Base-by-base conservation (phyloP, 2,888 invertebrate species). In the Leucoptera coffeella region DNA sequence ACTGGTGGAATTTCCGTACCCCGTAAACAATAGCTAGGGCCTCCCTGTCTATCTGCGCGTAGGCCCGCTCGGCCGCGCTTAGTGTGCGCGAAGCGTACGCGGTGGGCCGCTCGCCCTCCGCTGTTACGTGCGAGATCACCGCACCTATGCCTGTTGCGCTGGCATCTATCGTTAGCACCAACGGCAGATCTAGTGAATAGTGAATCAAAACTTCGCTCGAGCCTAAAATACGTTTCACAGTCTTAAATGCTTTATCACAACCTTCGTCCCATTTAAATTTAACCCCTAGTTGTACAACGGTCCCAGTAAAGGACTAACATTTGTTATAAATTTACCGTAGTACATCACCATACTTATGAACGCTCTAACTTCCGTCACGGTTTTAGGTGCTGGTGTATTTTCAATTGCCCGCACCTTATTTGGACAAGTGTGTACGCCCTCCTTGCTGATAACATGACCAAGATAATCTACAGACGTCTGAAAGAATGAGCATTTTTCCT, bases 111-210 rank as follows among this genome's bases (percentile, higher is more conserved):
- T 27, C 21, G 12, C 12, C 17, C 12, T n/a, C 25, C 7, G 4
- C 21, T 10, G 6, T 6, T 7, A 14, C 14, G 14, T 27, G 15
- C 15, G 27, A 14, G 14, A 27, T 10, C 27, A 27, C 27, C 9
- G 22, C 22, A 11, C 13, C 20, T 12, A 27, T 17, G 7, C 27
- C 27, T 12, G 12, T n/a, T 14, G 17, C 14, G n/a, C 17, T 19
- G 9, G 32, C 32, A 26, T 41, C 41, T 12, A 37, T 36, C 2
- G 37, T 40, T 15, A 41, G 10, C 0, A 38, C 13, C 3, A 35
- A 8, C 1, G 29, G 29, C 12, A 30, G 30, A 2, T 12, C 9
- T 11, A 25, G 19, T n/a, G 15, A 11, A 11, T 28, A 30, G 14
- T 32, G 30, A 3, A 19, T 23, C 4, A 32, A 13, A 4, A 29